phyloP scores from a whole-genome alignment of 2,113 vertebrate species.

The Megaptera novaeangliae region DNA sequence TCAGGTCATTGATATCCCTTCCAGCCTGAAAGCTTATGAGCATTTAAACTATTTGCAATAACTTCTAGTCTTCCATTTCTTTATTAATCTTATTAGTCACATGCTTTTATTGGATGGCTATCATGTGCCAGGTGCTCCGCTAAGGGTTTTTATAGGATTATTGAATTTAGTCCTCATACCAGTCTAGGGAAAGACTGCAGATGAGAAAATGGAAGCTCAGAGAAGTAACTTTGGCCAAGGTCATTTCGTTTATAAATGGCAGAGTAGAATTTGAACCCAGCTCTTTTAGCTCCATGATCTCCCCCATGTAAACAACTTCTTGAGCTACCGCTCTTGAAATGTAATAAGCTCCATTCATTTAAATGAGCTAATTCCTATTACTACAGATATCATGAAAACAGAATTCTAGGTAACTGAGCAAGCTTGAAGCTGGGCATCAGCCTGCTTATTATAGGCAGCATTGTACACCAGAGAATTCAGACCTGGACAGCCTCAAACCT shows the following conservation, averaged over 20 bases:
- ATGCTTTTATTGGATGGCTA: background rate
- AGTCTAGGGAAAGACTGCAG: background rate
- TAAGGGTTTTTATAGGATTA: background rate
- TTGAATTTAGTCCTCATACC: background rate
- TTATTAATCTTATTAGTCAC: constrained; percentile 4
- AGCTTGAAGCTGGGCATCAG: background rate
- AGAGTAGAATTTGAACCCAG: background rate
- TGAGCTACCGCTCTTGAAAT: background rate
- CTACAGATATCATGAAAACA: background rate
- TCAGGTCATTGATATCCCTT: background rate
- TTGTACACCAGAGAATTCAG: background rate
- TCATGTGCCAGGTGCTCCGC: background rate
- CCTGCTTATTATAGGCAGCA: background rate
- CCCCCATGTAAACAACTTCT: background rate
- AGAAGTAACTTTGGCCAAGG: background rate
- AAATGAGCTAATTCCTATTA: background rate
- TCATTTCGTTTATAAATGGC: background rate
- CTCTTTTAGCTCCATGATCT: background rate
- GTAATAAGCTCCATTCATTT: background rate
- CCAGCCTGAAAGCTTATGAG: background rate
- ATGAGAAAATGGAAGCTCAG: background rate
- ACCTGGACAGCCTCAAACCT: background rate
- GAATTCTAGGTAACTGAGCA: background rate
- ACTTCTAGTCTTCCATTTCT: constrained; percentile 13
- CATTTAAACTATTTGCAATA: background rate